phyloP scores from a whole-genome alignment of 2,797 vertebrate species.

The Cirrhinus molitorella region DNA sequence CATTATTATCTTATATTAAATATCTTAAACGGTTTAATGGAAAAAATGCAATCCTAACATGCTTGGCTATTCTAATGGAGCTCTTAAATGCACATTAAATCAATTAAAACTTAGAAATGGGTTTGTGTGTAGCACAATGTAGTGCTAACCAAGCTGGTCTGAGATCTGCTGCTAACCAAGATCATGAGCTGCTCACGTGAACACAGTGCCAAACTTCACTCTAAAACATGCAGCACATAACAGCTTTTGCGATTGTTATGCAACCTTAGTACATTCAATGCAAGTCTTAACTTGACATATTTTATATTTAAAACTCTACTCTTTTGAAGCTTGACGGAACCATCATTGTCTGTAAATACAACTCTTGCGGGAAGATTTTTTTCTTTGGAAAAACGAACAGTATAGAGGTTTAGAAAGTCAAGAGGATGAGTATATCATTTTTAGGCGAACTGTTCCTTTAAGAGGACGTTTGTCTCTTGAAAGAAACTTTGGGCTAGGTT shows the following conservation, averaged over 20 bases:
- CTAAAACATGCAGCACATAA: not conserved
- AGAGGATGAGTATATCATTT: constrained; percentile 12
- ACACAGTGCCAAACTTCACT: no score
- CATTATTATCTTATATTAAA: no score
- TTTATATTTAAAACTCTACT: not conserved
- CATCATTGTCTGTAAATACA: not conserved
- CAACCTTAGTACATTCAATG: not conserved
- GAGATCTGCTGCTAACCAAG: no score
- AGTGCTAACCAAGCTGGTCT: no score
- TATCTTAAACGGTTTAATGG: no score
- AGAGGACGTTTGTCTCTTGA: constrained; percentile 32
- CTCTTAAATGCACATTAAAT: no score
- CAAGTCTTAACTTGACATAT: no score
- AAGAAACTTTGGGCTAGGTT: constrained; percentile 61
- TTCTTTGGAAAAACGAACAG: not conserved
- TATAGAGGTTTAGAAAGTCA: not conserved
- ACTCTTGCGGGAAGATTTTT: not conserved
- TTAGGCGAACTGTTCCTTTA: constrained; percentile 25
- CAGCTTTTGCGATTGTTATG: not conserved
- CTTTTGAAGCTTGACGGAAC: not conserved
- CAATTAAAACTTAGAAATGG: no score
- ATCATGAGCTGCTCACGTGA: no score
- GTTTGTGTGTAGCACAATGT: no score
- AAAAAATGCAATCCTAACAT: no score
- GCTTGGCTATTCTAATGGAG: no score